phyloP scores from a whole-genome alignment of 2,888 invertebrate species.

The Amiota minor region DNA sequence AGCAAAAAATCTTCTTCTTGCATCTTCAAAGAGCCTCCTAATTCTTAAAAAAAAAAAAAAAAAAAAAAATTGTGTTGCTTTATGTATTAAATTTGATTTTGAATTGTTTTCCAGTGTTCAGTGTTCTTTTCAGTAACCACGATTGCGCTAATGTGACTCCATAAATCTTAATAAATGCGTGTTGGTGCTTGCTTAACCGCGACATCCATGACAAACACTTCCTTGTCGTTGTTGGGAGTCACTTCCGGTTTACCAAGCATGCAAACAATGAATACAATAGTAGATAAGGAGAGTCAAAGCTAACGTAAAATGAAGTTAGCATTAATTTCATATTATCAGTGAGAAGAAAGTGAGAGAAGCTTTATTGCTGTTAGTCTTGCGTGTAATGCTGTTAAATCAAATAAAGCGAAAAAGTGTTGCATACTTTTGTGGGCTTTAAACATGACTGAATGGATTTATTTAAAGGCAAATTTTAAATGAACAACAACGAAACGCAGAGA shows the following conservation, averaged over 20 bases:
- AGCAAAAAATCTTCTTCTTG: not conserved
- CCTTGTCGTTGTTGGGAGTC: not conserved
- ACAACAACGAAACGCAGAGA: too few species aligned
- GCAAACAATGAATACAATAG: not conserved
- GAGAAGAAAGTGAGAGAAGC: constrained; percentile 14
- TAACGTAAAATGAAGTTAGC: constrained; percentile 43
- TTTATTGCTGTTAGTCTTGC: too few species aligned
- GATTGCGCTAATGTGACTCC: constrained; percentile 40
- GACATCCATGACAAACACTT: not conserved
- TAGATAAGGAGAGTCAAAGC: not conserved
- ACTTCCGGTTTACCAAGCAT: not conserved
- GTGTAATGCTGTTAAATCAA: too few species aligned
- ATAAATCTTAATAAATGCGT: constrained; percentile 54
- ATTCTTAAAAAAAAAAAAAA: too few species aligned
- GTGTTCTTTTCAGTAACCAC: too few species aligned
- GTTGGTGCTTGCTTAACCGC: constrained; percentile 30
- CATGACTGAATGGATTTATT: constrained; percentile 32
- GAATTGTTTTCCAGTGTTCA: not conserved
- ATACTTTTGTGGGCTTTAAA: constrained; percentile 51
- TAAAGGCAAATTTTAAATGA: constrained; percentile 46
- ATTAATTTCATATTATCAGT: constrained; percentile 65
- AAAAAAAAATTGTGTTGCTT: too few species aligned
- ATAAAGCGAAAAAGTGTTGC: constrained; percentile 35
- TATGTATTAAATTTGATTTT: not conserved
- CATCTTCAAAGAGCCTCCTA: too few species aligned